Evolutionary conservation across 1,140 invertebrate genomes (phyloP).

Genomic region (Archivesica marissinica): DNA sequence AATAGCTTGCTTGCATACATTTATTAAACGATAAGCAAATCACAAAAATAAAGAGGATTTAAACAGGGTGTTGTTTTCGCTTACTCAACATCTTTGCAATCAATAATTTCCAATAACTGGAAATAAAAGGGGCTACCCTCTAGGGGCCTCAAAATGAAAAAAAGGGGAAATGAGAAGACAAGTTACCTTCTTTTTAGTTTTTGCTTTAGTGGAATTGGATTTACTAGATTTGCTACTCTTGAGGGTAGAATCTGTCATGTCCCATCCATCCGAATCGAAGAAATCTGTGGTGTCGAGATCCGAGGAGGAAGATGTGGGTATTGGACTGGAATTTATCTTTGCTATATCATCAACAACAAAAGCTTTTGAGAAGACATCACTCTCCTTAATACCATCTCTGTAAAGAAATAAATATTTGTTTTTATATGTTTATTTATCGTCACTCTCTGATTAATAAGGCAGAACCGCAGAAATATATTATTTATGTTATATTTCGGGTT

Average conservation of each 20-base stretch:
- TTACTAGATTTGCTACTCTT: slow-evolving; percentile 61
- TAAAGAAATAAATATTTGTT: no score
- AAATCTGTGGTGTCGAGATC: slow-evolving; percentile 68
- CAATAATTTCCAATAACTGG: no score
- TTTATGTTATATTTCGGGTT: no score
- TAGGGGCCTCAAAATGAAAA: no score
- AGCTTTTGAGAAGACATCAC: slow-evolving; percentile 82
- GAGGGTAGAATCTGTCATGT: slow-evolving; percentile 68
- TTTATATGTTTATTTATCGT: no score
- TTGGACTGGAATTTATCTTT: slow-evolving; percentile 56
- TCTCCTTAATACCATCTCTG: slow-evolving; percentile 83
- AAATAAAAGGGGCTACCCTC: no score
- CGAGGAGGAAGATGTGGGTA: slow-evolving; percentile 60
- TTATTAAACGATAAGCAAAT: no score
- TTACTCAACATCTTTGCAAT: no score
- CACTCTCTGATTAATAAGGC: no score
- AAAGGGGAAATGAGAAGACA: no score
- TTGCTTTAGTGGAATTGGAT: slow-evolving; percentile 41
- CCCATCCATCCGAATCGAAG: slow-evolving; percentile 71
- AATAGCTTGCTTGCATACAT: no score
- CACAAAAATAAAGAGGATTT: background rate
- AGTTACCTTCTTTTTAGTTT: slow-evolving; percentile 27
- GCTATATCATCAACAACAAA: slow-evolving; percentile 80
- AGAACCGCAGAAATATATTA: no score
- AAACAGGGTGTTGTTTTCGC: background rate